Evolutionary conservation across 1,140 invertebrate species (phyloP).

Genomic region (Neotoxoptera formosana): DNA sequence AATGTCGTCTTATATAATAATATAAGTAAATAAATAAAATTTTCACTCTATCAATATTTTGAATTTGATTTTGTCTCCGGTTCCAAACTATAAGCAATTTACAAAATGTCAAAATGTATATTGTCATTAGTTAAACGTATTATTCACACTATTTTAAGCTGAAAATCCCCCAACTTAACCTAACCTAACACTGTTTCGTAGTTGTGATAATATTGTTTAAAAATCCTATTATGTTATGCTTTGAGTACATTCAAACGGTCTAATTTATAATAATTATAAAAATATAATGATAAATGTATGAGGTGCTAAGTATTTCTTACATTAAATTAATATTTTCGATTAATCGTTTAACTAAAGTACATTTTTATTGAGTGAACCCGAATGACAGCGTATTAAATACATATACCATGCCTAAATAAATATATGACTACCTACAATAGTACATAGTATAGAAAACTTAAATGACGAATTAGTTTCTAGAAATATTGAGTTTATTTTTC

Average conservation of each 20-base stretch:
- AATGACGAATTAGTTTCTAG: no score
- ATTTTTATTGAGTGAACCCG: not conserved
- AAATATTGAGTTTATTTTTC: no score
- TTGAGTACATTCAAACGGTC: not conserved
- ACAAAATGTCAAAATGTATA: not conserved
- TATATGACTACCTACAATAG: no score
- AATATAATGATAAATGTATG: not conserved
- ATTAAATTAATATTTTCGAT: not conserved
- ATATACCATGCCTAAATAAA: no score
- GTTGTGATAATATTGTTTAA: no score
- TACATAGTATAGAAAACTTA: no score
- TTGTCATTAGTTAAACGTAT: not conserved
- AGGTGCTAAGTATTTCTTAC: not conserved
- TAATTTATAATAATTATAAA: not conserved
- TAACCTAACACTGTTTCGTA: not conserved
- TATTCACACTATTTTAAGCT: not conserved
- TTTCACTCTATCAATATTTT: not conserved
- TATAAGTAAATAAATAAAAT: not conserved
- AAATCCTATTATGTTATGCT: not conserved
- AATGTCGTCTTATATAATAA: not conserved
- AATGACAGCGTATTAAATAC: not conserved
- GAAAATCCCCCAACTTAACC: no score
- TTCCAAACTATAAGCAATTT: not conserved
- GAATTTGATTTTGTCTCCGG: not conserved
- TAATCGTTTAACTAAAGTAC: not conserved